A percentile compares a stretch with the other conserved stretches of the same genome.
These are phyloP conservation scores for Crotalus helleri DNA, from an alignment of 2,113 vertebrate species.

Conservation along the genomic window DNA sequence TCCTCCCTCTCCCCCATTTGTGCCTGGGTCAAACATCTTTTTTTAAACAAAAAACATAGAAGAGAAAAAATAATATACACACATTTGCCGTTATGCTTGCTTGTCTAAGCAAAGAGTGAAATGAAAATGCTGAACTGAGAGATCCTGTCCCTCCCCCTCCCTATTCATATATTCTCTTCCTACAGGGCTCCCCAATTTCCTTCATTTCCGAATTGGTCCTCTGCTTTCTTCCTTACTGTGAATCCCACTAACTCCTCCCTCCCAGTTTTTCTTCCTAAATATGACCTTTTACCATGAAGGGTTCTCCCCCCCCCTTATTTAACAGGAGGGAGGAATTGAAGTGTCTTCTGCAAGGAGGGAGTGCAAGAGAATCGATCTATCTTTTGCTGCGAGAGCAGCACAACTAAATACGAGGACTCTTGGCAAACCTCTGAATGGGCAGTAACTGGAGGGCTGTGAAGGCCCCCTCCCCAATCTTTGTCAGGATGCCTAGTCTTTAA, in stretches of 20 bases:
- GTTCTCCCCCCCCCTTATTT: background rate
- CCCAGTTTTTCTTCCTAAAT: slow-evolving; percentile 56
- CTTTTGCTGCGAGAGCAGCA: slow-evolving; percentile 58
- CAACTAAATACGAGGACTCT: slow-evolving; percentile 43
- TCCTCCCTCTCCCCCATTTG: slow-evolving; percentile 29
- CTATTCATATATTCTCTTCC: slow-evolving; percentile 57
- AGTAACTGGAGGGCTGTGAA: slow-evolving; percentile 55
- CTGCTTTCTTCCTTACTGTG: slow-evolving; percentile 45
- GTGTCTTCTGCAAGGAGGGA: background rate
- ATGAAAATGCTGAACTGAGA: slow-evolving; percentile 58
- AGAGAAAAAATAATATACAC: slow-evolving; percentile 43
- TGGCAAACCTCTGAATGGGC: slow-evolving; percentile 51
- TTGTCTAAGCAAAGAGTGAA: slow-evolving; percentile 49
- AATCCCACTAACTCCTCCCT: background rate
- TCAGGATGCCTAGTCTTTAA: slow-evolving; percentile 50
- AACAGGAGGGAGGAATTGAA: slow-evolving; percentile 39
- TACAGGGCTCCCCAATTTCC: slow-evolving; percentile 51
- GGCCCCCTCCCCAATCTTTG: slow-evolving; percentile 30
- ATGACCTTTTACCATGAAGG: slow-evolving; percentile 52
- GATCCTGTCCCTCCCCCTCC: slow-evolving; percentile 35
- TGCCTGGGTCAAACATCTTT: slow-evolving; percentile 52
- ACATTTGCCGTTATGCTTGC: slow-evolving; percentile 60
- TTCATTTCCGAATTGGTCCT: slow-evolving; percentile 62
- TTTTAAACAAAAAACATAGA: slow-evolving; percentile 45
- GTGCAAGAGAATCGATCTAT: slow-evolving; percentile 41